Conservation (phyloP, 2,113 vertebrate species). For the Phainopepla nitens region DNA sequence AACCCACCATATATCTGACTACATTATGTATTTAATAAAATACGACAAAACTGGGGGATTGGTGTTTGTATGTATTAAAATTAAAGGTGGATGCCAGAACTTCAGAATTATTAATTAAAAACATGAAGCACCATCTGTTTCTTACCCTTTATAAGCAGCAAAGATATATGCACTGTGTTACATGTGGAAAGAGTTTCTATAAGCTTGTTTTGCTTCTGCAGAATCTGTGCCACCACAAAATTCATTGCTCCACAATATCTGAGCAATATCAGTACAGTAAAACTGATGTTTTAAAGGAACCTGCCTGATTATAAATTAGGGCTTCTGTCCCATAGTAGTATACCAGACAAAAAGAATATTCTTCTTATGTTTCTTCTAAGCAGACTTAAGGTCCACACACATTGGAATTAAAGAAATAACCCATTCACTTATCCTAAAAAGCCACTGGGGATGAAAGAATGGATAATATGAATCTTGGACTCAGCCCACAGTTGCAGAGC, state of each 20-base stretch:
- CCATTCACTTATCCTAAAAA: not conserved
- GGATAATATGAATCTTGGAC: not conserved
- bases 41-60: not conserved
- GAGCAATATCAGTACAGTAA: not conserved
- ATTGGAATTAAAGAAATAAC: not conserved
- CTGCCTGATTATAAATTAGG: not conserved
- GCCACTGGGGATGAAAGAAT: not conserved
- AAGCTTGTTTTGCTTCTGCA: not conserved
- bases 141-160: not conserved
- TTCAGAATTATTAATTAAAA: not conserved
- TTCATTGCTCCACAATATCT: not conserved
- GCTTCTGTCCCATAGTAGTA: not conserved
- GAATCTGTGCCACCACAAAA: not conserved
- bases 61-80: not conserved
- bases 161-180: not conserved
- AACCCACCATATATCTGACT: not conserved
- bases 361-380: not conserved
- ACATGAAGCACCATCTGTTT: not conserved
- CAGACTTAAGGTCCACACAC: not conserved
- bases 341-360: not conserved
- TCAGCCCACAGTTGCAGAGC: not conserved
- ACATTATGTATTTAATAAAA: not conserved
- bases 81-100: not conserved
- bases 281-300: not conserved
- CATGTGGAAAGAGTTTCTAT: not conserved